Evolutionary conservation across 2,888 invertebrate species (phyloP), one percentile per base, ranked within the genome.

Genomic region (Xestia sexstrigata): DNA sequence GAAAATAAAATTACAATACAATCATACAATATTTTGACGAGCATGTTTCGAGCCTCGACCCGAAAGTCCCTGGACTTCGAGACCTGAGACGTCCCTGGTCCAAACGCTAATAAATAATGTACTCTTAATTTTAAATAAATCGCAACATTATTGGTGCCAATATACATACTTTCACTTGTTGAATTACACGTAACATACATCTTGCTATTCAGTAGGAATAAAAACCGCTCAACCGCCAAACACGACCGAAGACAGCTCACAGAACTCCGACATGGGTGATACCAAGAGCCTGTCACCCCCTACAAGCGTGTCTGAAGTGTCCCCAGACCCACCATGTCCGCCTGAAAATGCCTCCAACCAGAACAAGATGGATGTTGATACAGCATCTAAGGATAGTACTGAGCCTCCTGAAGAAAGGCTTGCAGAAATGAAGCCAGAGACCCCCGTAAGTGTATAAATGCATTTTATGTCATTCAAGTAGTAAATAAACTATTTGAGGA

Each of bases 241-340:
- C 67, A 93, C 91, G 8, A 93, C 92, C 0, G 95, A 95, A 70
- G 96, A 96, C 2, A 96, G 93, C 81, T 96, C 96, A 2, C 96
- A 95, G 72, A 95, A 94, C 81, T 96, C 95, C 0, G 96, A 96
- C 71, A 89, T 94, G 88, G 93, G 91, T 1, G 95, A 96, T 39
- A 90, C 92, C 0, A 96, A 96, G 77, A 95, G 95, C 77, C 79
- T 94, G 0, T 96, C 95, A 0, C 96, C 96, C 0, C 95, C 93
- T 0, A 94, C 94, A 0, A 95, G 94, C 71, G 88, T 93, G 35
- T 94, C 95, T 0, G 96, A 96, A 77, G 88, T 92, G 2, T 95
- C 94, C 0, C 91, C 90, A 0, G 94, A 94, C 52, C 82, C 88
- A 20, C 90, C 71, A 60, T 85, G 11, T 35, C 49, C 23, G 81